Conservation (phyloP, 2,888 invertebrate genomes). For the Diploptera punctata region DNA sequence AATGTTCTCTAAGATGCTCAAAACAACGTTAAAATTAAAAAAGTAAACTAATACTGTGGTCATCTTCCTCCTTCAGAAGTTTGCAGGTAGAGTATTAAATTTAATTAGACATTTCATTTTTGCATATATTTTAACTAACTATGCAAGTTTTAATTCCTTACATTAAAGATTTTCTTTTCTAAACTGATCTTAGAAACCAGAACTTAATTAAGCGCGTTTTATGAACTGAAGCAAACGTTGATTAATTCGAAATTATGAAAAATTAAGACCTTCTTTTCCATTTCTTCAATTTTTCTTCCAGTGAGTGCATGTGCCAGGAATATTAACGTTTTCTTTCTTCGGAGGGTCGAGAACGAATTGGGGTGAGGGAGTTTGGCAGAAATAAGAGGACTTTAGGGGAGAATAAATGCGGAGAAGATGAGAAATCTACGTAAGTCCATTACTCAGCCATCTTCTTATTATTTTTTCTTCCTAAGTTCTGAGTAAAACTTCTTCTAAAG, state of each 20-base stretch:
- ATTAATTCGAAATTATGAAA: constrained; percentile 20
- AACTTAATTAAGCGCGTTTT: constrained; percentile 1
- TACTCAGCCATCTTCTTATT: constrained; percentile 23
- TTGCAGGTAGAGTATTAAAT: no score
- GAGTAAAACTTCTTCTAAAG: constrained; percentile 14
- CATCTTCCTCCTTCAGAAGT: no score
- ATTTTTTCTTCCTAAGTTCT: constrained; percentile 22
- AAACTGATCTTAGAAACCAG: not conserved
- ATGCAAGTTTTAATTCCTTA: no score
- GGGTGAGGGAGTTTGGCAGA: not conserved
- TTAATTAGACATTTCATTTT: no score
- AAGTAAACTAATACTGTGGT: no score
- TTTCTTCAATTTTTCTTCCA: not conserved
- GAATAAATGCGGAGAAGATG: not conserved
- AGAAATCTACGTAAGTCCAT: constrained; percentile 23
- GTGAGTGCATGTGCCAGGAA: constrained; percentile 9
- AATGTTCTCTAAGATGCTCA: no score
- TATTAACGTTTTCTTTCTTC: constrained; percentile 6
- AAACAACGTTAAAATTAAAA: no score
- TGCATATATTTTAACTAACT: no score
- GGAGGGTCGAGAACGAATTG: not conserved
- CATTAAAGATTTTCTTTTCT: no score
- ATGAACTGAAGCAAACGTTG: constrained; percentile 16
- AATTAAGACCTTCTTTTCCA: constrained; percentile 19
- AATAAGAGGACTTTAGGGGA: constrained; percentile 10